These are phyloP conservation scores for Anomalospiza imberbis DNA, from an alignment of 2,797 vertebrate species.

Conservation along the genomic window DNA sequence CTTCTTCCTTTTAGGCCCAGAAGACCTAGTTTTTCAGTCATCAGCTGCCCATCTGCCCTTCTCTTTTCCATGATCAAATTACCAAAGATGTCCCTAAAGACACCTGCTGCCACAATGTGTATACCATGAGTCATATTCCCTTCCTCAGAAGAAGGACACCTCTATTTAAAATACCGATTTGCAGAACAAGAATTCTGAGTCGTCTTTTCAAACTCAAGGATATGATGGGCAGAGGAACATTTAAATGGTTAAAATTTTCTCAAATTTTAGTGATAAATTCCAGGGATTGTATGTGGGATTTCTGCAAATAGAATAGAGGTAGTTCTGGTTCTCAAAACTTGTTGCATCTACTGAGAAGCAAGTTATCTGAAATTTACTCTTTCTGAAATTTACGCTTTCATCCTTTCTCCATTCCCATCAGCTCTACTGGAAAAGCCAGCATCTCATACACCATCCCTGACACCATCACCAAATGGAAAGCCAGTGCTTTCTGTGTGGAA, in stretches of 20 bases:
- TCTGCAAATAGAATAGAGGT: not conserved
- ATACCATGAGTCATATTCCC: not conserved
- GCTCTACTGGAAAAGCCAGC: conserved; percentile 53
- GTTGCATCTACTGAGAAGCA: not conserved
- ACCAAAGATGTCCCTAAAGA: not conserved
- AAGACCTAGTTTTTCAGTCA: not conserved
- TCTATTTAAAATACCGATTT: not conserved
- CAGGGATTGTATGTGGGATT: not conserved
- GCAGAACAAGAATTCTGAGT: not conserved
- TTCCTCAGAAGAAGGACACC: not conserved
- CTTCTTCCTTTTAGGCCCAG: not conserved
- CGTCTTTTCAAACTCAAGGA: not conserved
- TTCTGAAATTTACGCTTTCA: not conserved
- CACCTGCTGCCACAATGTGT: not conserved
- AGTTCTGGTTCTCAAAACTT: not conserved
- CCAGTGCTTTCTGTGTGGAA: conserved; percentile 81
- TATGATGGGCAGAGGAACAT: not conserved
- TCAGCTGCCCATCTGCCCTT: not conserved
- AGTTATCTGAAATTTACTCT: not conserved
- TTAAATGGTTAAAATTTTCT: not conserved
- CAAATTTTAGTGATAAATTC: not conserved
- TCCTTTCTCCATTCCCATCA: not conserved
- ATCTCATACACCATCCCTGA: conserved; percentile 74
- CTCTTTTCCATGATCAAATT: not conserved
- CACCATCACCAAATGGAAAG: conserved; percentile 86